These are phyloP conservation scores for Clinocottus analis DNA, from an alignment of 2,113 vertebrate species.

Conservation along the genomic window DNA sequence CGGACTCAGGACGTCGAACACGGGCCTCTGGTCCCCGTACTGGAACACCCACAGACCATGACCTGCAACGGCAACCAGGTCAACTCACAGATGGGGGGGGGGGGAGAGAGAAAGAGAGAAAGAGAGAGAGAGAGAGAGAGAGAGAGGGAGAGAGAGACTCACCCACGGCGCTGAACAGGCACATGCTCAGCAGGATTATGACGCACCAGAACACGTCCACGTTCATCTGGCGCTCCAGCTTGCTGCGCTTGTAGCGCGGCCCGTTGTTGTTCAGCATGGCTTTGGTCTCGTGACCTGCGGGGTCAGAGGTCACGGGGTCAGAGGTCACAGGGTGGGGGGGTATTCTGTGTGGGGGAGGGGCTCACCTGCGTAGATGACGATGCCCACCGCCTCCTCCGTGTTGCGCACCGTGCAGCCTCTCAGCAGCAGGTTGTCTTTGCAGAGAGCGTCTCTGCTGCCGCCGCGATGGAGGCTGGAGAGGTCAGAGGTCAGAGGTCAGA, in stretches of 20 bases:
- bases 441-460: conserved; percentile 89
- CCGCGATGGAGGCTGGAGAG: conserved; percentile 86
- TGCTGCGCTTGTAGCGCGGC: conserved; percentile 97
- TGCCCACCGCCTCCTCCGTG: conserved; percentile 95
- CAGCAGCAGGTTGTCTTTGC: conserved; percentile 95
- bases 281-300: conserved; percentile 96
- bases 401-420: conserved; percentile 96
- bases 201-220: conserved; percentile 96
- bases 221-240: conserved; percentile 97
- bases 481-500: neutral
- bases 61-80: conserved; percentile 76
- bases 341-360: neutral
- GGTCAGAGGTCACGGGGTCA: neutral
- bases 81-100: no score
- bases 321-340: neutral
- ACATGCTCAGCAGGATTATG: conserved; percentile 94
- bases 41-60: conserved; percentile 94
- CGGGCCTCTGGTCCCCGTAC: conserved; percentile 89
- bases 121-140: no score
- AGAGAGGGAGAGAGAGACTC: conserved; percentile 63
- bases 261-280: conserved; percentile 98
- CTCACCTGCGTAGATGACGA: conserved; percentile 96
- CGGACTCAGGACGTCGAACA: conserved; percentile 91
- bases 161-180: conserved; percentile 93
- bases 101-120: no score